Evolutionary conservation across 2,888 invertebrate genomes (phyloP), one percentile per base, ranked within the genome.

Genomic region (Drosophila stalkeri): DNA sequence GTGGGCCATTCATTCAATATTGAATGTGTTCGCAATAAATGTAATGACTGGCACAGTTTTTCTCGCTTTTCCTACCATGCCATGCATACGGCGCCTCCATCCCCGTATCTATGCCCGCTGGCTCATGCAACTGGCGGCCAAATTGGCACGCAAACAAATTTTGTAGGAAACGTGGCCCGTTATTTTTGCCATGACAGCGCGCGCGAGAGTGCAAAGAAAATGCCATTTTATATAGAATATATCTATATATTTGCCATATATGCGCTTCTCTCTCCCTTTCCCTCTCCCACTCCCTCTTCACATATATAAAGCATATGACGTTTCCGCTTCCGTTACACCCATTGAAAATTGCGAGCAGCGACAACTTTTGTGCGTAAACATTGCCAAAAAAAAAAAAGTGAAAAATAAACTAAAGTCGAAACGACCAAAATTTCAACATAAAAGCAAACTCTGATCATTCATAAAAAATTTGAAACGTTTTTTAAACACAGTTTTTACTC

Each of bases 1-100:
- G 89, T 68, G 81, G 86, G 73, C 86, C 85, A 85, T 85, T 89
- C 90, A 82, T 90, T 81, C 89, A 90, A 89, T 84, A 89, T 90
- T 86, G 89, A 85, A 85, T 85, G 85, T 85, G 89, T 79, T 89
- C 77, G 82, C 90, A 86, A 85, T 85, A 85, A 85, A 85, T 85
- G 90, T 89, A 86, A 90, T 86, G 86, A 89, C 90, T 84, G 85
- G 80, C 84, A 90, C 89, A 86, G 84, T 90, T 90, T 84, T 75
- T 77, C 64, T 56, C 60, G 59, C 49, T 41, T 67, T 64, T 47
- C 63, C 47, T 16, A 12, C n/a, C 41, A 16, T 39, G 12, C 14
- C 41, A 16, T 33, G 9, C 31, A 16, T 2, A 18, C 7, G 16
- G 11, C 39, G 39, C 12, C 35, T 12, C 5, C 14, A 0, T 5